Percentiles rank a stretch among this genome's conserved stretches.
Conservation (phyloP, 2,797 vertebrate species). For the Myotis vivesi region DNA sequence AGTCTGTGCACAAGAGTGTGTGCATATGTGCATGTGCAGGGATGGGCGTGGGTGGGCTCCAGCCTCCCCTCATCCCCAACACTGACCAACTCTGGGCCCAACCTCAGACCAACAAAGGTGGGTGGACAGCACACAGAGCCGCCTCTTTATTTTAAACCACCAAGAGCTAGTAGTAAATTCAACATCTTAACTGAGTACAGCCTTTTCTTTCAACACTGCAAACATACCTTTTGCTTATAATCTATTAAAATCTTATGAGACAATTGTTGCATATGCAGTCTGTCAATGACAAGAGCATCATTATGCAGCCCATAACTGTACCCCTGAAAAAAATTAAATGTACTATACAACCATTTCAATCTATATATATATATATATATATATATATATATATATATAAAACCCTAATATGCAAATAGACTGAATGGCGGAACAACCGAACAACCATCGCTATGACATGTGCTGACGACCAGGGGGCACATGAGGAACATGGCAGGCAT, state of each 20-base stretch:
- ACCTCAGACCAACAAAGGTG: neutral
- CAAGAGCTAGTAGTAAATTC: neutral
- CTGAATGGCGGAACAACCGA: no score
- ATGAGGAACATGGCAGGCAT: no score
- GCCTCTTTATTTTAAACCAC: neutral
- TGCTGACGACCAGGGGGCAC: no score
- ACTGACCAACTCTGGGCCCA: neutral
- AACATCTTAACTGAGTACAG: neutral
- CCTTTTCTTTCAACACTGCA: neutral
- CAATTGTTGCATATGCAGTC: neutral
- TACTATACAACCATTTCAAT: neutral
- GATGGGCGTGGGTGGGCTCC: neutral
- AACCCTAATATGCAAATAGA: no score
- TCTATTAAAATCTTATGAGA: neutral
- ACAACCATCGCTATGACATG: no score
- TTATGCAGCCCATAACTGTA: neutral
- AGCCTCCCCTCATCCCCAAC: neutral
- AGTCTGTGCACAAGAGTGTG: neutral
- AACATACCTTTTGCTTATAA: neutral
- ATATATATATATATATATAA: no score
- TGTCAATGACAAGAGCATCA: neutral
- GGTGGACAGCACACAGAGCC: neutral
- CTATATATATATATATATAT: no score
- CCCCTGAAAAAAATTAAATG: neutral
- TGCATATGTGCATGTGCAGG: neutral